A percentile compares a stretch with the other conserved stretches of the same genome.
Evolutionary conservation across 2,888 invertebrate species (phyloP).

Genomic region (Himalopsyche japonica): DNA sequence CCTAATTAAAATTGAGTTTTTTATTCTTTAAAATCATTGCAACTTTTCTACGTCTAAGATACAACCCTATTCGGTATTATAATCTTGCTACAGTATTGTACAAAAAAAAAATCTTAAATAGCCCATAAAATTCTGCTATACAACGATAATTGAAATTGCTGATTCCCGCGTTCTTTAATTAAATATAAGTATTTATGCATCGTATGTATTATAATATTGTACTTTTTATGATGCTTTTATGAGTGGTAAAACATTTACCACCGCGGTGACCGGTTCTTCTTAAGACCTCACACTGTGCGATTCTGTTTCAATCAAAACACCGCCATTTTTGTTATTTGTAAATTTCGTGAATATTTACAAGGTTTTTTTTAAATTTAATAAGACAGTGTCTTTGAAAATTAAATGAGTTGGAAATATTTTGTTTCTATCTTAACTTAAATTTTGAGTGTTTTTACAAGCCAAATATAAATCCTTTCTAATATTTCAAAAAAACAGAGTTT

Average conservation of each 20-base stretch:
- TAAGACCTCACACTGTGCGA: background rate
- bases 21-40: too few species aligned
- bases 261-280: background rate
- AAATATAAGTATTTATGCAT: background rate
- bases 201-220: background rate
- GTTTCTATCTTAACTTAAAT: too few species aligned
- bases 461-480: too few species aligned
- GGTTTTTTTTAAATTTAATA: background rate
- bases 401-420: too few species aligned
- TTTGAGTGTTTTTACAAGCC: too few species aligned
- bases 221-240: background rate
- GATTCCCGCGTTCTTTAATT: background rate
- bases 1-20: too few species aligned
- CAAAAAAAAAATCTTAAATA: too few species aligned
- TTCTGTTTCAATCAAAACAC: background rate
- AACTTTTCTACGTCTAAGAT: too few species aligned
- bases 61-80: too few species aligned
- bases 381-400: background rate
- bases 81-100: too few species aligned
- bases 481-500: too few species aligned
- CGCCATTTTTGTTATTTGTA: background rate
- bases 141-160: background rate
- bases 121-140: background rate
- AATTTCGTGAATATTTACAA: background rate
- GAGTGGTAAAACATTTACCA: background rate